Evolutionary conservation across 2,797 vertebrate genomes (phyloP), one percentile per base, ranked within the genome.

Genomic region (Rhadinocentrus ornatus): DNA sequence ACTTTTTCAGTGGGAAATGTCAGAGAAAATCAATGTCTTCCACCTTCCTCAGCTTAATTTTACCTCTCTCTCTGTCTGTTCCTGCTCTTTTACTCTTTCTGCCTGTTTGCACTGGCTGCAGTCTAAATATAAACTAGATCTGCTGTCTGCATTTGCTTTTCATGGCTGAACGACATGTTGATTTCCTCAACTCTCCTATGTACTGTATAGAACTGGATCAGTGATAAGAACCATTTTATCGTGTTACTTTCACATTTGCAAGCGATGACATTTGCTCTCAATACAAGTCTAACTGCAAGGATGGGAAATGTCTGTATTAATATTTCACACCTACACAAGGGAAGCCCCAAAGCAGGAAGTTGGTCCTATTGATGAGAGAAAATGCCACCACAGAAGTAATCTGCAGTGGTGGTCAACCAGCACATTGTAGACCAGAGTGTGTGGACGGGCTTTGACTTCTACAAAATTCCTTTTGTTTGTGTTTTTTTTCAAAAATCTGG

Each of bases 11-110:
- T 39, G 41, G 68, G 71, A 89, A 93, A 90, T 87, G 75, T 79
- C 84, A 90, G 56, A 84, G 71, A 75, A 83, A 89, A 91, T 91
- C 86, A 88, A 89, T 88, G 81, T 74, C 59, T 83, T 85, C 81
- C 83, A 72, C 65, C 77, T 66, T 78, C 78, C 71, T 84, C 71
- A 83, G 78, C 88, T 88, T 86, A 65, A 81, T 85, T 84, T 84
- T 70, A 73, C 39, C 37, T 54, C 44, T 62, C 44, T 44, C 20
- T 50, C 18, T 22, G 39, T 71, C 20, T 48, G 8, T n/a, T 48
- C 44, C 44, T 48, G 44, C 44, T 48, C 44, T 48, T 48, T n/a
- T n/a, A 48, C 44, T n/a, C 20, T n/a, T 20, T 48, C 8, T n/a
- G 20, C 37, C 37, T 6, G 39, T 60, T 56, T 37, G n/a, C 66